Percentiles rank a stretch among this genome's conserved stretches.
Conservation (phyloP, 1,140 invertebrate species). For the Ericerus pela region DNA sequence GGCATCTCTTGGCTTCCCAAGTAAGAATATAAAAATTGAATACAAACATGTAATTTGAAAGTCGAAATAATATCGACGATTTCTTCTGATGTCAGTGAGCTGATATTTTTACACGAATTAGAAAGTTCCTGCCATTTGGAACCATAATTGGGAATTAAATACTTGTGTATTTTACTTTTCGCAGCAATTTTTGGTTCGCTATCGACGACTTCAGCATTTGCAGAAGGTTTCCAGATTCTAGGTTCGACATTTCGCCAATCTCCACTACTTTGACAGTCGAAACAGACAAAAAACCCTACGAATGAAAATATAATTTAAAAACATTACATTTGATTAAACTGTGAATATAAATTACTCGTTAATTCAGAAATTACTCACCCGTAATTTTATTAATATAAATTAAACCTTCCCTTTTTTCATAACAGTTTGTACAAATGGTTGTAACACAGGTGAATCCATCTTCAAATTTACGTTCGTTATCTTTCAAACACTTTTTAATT, state of each 20-base stretch:
- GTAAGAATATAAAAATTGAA: no score
- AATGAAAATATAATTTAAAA: neutral
- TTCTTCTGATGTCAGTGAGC: neutral
- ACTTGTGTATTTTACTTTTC: neutral
- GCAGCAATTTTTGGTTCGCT: neutral
- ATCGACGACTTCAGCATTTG: neutral
- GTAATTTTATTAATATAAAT: slow-evolving; percentile 1
- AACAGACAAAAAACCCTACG: neutral
- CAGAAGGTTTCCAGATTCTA: neutral
- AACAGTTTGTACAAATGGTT: neutral
- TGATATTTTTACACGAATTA: neutral
- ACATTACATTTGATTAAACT: neutral
- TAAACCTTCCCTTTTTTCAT: neutral
- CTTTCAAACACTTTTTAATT: neutral
- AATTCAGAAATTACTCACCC: neutral
- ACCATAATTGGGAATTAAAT: neutral
- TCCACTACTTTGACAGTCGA: neutral
- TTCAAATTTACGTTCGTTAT: neutral
- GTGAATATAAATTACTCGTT: neutral
- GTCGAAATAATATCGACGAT: neutral
- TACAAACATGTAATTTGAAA: neutral
- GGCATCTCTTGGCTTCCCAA: no score
- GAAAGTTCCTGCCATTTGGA: neutral
- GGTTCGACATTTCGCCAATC: neutral
- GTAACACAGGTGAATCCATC: neutral